Base-by-base conservation (phyloP, 2,797 vertebrate species). In the Urosaurus nigricauda region DNA sequence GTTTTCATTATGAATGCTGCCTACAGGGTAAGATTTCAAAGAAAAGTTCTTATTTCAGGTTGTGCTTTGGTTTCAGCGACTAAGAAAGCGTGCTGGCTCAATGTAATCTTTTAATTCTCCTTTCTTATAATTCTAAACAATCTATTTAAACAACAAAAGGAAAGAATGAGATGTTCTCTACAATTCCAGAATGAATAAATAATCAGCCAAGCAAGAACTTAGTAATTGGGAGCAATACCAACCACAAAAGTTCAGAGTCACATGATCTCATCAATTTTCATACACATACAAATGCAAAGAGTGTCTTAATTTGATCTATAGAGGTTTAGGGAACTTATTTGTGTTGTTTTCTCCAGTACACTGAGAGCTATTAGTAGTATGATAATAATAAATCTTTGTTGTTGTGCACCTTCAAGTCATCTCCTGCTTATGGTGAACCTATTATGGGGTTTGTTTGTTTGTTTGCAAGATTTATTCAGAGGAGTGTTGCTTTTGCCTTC, bases 1-100 rank as follows among this genome's bases (percentile, higher is more conserved):
- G 87, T 95, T 93, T 94, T 91, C 86, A 78, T 91, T 90, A 14
- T 90, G 43, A 89, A 89, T 93, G 74, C 83, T 95, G 79, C 83
- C 93, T 92, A 91, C 79, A 91, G 60, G 29, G 51, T 90, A 93
- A 91, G 29, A 89, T 90, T 94, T 95, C 79, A 96, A 96, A 96
- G 92, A 3, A 88, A 89, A 94, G 12, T 73, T 91, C n/a, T 17
- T 75, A 5, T 90, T 95, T 88, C 53, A 86, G n/a, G 29, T 91
- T 90, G 88, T 77, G 84, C 1, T 71, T 90, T 86, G 29, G 29
- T 89, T 95, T 94, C 90, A 92, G 40, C 89, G 91, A 93, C 75
- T 91, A 92, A 93, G 75, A 37, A 94, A 94, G 92, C 21, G 91
- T 92, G 43, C 68, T 85, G 56, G 37, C 32, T 93, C n/a, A 86